Evolutionary conservation across 2,888 invertebrate genomes (phyloP).

Genomic region (Thera britannica): DNA sequence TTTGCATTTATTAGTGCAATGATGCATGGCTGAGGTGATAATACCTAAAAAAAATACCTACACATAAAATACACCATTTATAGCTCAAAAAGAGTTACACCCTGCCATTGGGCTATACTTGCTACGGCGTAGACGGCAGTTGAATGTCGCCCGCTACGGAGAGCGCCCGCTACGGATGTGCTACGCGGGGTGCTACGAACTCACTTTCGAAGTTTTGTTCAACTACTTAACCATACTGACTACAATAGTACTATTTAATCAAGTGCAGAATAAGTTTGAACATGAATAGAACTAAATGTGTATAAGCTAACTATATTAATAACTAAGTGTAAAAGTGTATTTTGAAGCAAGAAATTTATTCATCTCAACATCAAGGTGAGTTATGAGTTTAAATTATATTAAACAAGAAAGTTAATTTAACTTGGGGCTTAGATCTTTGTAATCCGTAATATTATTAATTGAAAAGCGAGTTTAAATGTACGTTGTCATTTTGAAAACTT

Average conservation of each 20-base stretch:
- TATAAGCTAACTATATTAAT: neutral
- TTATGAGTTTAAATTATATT: neutral
- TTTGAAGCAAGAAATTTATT: conserved; percentile 9
- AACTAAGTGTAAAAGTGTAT: conserved; percentile 18
- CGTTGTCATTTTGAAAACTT: too few species aligned
- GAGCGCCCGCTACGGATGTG: conserved; percentile 44
- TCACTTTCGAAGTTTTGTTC: conserved; percentile 35
- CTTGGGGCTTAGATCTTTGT: neutral
- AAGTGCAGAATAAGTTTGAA: neutral
- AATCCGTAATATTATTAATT: neutral
- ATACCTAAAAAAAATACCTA: neutral
- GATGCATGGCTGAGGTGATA: neutral
- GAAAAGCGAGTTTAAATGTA: neutral
- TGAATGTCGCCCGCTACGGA: conserved; percentile 62
- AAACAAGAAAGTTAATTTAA: neutral
- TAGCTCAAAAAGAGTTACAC: conserved; percentile 18
- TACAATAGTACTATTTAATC: neutral
- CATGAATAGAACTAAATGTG: conserved; percentile 10
- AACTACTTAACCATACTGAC: neutral
- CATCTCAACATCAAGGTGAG: conserved; percentile 13
- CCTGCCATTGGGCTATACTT: conserved; percentile 40
- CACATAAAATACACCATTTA: neutral
- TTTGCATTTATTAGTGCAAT: too few species aligned
- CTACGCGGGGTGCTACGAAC: conserved; percentile 43
- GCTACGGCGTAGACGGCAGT: conserved; percentile 70